Conservation (phyloP, 2,113 vertebrate genomes). For the Plestiodon gilberti region DNA sequence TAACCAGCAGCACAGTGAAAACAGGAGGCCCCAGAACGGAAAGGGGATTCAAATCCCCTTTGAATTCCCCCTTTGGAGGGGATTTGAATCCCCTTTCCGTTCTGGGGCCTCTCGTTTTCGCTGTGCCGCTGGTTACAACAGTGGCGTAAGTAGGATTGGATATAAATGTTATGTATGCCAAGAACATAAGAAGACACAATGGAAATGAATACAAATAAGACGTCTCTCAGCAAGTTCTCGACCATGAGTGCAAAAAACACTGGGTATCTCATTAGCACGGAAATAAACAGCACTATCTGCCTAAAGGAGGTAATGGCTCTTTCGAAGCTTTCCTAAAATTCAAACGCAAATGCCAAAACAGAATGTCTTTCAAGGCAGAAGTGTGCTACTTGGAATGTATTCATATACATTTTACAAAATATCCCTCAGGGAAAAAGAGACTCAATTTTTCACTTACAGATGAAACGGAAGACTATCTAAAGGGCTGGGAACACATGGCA, state of each 20-base stretch:
- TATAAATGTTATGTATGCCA: constrained; percentile 60
- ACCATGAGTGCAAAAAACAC: constrained; percentile 45
- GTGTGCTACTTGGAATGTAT: constrained; percentile 63
- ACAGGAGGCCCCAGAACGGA: too few relatives aligned
- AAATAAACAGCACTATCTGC: constrained; percentile 52
- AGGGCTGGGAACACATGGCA: background rate
- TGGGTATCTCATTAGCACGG: constrained; percentile 57
- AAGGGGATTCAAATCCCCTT: too few relatives aligned
- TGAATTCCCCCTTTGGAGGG: too few relatives aligned
- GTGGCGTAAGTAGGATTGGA: too few relatives aligned
- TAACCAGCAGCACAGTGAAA: too few relatives aligned
- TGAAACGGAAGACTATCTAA: constrained; percentile 37
- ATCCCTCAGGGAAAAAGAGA: constrained; percentile 37
- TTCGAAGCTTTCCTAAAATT: constrained; percentile 60
- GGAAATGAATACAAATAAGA: constrained; percentile 67
- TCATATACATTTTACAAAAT: constrained; percentile 62
- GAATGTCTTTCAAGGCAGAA: constrained; percentile 57
- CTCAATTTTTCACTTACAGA: constrained; percentile 50
- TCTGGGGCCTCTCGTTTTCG: too few relatives aligned
- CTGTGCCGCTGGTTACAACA: too few relatives aligned
- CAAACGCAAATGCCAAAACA: constrained; percentile 64
- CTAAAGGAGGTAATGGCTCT: constrained; percentile 51
- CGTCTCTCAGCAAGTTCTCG: constrained; percentile 47
- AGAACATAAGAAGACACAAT: constrained; percentile 37
- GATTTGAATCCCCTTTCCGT: too few relatives aligned